Base-by-base conservation (phyloP, 2,797 vertebrate species). In the Acipenser ruthenus region DNA sequence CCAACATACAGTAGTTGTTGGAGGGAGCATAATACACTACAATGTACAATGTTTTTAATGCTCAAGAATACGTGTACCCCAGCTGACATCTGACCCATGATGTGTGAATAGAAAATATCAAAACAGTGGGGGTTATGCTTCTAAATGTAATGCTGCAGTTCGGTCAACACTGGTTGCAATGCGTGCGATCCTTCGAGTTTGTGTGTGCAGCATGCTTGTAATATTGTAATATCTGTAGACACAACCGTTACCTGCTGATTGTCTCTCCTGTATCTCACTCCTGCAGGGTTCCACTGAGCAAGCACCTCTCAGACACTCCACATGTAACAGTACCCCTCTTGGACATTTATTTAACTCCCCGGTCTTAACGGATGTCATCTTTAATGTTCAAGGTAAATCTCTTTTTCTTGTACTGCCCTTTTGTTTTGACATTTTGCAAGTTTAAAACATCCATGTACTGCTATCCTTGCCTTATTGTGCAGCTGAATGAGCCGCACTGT, bases 321-420 rank as follows among this genome's bases (percentile, higher is more conserved):
- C 88, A 72, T 83, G 87, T 9, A 80, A 84, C 56, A 91, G 82
- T 50, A 93, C 91, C 68, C 93, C 93, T 65, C 91, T 99, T 56
- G 93, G 92, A 74, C 90, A 91, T 77, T 95, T 98, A 76, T 95
- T 96, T 79, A 97, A 97, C 70, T 97, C 93, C 0, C 92, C 93
- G 60, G 84, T 95, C 50, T 93, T 96, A 71, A 95, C 95, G 48
- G 95, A 99, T 78, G 94, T 99, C 77, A 93, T 97, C 81, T 99
- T 99, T 74, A 95, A 95, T 91, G 92, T 99, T 79, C 93, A 99
- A 97, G 95, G 95, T 95, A 89, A 1, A 59, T 76, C 50, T 53
- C 2, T 58, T 37, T 37, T 37, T 37, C 23, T 37, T 37, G 23
- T 37, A 37, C 23, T 37, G 23, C 23, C 23, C 23, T 37, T 37